Evolutionary conservation across 2,888 invertebrate genomes (phyloP).

Genomic region (Rhimphoctona megacephalus): DNA sequence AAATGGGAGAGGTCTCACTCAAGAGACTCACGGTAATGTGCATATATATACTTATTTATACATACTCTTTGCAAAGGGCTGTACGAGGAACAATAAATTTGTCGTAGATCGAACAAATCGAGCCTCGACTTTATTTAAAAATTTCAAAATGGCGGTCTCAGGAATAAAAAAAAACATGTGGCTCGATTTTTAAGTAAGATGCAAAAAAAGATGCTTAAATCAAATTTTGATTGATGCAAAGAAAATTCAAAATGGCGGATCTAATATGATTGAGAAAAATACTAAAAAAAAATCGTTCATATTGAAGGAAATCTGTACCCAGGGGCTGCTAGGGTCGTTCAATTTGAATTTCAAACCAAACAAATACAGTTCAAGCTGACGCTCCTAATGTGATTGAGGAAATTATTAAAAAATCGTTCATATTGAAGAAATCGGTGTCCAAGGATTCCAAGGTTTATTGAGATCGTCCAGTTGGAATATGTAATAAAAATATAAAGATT

Average conservation of each 20-base stretch:
- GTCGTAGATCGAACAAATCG: neutral
- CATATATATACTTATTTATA: conserved; percentile 7
- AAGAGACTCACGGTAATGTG: neutral
- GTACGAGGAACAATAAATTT: neutral
- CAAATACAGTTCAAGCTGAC: neutral
- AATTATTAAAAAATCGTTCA: neutral
- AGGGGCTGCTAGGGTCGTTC: neutral
- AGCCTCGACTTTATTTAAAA: neutral
- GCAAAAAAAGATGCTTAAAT: neutral
- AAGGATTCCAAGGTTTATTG: too few species aligned
- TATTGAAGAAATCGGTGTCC: neutral
- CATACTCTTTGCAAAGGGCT: neutral
- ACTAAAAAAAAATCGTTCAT: neutral
- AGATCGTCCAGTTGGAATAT: too few species aligned
- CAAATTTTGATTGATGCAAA: neutral
- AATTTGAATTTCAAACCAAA: neutral
- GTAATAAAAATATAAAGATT: too few species aligned
- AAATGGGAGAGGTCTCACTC: conserved; percentile 67
- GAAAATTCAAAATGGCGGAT: neutral
- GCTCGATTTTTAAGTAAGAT: neutral
- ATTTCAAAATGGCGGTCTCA: neutral
- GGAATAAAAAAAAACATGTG: neutral
- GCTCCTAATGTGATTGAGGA: neutral
- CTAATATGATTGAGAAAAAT: neutral
- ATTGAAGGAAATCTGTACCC: neutral